Evolutionary conservation across 2,113 vertebrate species (phyloP).

Genomic region (Corythoichthys haematopterus): DNA sequence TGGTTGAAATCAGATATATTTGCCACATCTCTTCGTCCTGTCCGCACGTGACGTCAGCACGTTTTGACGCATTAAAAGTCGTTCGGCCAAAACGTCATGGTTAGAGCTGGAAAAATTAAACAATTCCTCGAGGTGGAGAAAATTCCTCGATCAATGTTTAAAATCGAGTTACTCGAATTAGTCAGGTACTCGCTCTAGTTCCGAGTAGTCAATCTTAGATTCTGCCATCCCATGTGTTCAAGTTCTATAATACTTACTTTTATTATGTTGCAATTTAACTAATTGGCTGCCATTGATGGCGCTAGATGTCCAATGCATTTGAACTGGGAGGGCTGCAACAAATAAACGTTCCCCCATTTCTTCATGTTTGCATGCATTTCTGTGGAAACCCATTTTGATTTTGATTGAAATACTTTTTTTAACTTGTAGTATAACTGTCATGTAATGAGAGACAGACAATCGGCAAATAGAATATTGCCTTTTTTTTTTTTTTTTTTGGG

Average conservation of each 20-base stretch:
- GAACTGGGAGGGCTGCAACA: not conserved
- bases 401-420: not conserved
- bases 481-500: not conserved
- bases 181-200: no score
- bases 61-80: no score
- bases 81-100: no score
- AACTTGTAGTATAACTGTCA: not conserved
- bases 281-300: no score
- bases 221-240: not conserved
- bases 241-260: no score
- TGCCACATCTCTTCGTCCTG: no score
- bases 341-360: not conserved
- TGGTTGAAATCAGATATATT: no score
- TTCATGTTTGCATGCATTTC: not conserved
- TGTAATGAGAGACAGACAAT: constrained; percentile 3
- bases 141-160: not conserved
- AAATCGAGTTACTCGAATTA: not conserved
- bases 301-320: no score
- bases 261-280: no score
- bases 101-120: no score
- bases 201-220: not conserved
- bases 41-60: no score
- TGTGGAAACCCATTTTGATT: not conserved
- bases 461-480: constrained; percentile 4
- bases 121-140: no score